phyloP scores from a whole-genome alignment of 2,113 vertebrate species.

The Oreochromis aureus region DNA sequence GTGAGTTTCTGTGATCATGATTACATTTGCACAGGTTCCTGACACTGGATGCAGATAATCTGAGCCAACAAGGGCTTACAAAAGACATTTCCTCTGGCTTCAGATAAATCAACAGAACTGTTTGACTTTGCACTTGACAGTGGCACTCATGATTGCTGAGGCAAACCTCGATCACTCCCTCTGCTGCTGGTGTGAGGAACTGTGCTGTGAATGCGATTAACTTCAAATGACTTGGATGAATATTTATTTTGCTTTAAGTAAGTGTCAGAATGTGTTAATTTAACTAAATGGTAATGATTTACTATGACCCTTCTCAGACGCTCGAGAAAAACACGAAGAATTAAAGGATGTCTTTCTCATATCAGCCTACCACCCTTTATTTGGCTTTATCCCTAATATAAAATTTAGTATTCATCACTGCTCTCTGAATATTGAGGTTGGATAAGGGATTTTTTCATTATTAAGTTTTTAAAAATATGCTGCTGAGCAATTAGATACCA shows the following conservation, averaged over 20 bases:
- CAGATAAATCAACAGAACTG: neutral
- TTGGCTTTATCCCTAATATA: neutral
- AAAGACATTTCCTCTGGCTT: neutral
- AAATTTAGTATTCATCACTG: neutral
- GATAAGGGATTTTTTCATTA: neutral
- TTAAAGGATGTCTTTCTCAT: neutral
- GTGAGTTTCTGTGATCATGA: neutral
- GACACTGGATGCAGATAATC: neutral
- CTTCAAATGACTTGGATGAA: neutral
- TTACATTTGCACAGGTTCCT: neutral
- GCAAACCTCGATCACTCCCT: slow-evolving; percentile 40
- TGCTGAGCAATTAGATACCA: neutral
- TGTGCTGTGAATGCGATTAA: neutral
- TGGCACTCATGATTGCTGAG: neutral
- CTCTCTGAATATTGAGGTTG: neutral
- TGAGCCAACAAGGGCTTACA: neutral
- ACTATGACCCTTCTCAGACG: neutral
- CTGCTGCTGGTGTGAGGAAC: slow-evolving; percentile 42
- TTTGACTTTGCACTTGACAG: neutral
- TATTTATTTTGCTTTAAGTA: neutral
- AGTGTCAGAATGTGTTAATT: neutral
- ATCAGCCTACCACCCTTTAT: neutral
- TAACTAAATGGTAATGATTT: neutral
- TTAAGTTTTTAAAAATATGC: neutral
- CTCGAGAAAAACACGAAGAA: neutral